Conservation (phyloP, 2,113 vertebrate genomes). For the Microcebus lehilahytsara region DNA sequence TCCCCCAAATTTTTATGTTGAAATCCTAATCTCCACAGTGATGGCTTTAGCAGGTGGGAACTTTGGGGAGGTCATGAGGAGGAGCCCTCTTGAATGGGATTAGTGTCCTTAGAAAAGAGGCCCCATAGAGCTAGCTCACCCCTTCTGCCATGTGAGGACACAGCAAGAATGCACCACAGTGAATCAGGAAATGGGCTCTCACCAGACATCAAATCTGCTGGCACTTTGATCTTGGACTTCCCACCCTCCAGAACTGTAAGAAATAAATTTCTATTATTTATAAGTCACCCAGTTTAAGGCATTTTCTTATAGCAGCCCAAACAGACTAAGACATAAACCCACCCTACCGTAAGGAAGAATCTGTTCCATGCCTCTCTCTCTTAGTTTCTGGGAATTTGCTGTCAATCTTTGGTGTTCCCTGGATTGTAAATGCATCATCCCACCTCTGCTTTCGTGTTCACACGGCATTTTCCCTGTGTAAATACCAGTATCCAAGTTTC, state of each 20-base stretch:
- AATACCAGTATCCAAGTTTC: neutral
- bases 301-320: neutral
- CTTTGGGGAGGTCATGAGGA: neutral
- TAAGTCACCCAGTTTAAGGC: neutral
- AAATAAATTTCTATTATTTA: neutral
- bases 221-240: neutral
- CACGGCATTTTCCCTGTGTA: neutral
- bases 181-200: neutral
- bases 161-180: neutral
- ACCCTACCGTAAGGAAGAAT: neutral
- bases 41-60: neutral
- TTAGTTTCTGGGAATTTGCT: neutral
- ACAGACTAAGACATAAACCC: neutral
- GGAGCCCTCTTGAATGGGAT: neutral
- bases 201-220: neutral
- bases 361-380: neutral
- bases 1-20: too few species aligned
- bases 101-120: neutral
- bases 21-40: neutral
- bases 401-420: neutral
- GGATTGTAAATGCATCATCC: neutral
- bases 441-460: neutral
- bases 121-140: neutral
- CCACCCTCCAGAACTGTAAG: neutral
- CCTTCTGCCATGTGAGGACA: neutral